These are phyloP conservation scores for Telmatherina bonti DNA, from an alignment of 2,797 vertebrate genomes.

Conservation along the genomic window DNA sequence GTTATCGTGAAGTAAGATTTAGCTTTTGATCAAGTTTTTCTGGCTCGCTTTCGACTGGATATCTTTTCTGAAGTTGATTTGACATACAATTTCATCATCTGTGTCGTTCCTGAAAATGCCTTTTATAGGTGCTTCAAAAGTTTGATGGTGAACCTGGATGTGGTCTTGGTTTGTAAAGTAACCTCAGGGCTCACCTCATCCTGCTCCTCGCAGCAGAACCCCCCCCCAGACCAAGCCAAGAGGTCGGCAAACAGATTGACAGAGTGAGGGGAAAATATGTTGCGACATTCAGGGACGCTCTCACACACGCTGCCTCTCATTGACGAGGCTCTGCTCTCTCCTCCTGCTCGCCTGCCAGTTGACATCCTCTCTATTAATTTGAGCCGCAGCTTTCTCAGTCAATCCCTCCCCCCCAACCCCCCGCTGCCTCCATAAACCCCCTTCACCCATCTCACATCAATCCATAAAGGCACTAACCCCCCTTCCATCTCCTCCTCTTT, in stretches of 20 bases:
- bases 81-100: background rate
- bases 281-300: slow-evolving; percentile 62
- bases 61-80: background rate
- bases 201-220: slow-evolving; percentile 26
- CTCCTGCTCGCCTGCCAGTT: slow-evolving; percentile 77
- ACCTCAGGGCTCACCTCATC: slow-evolving; percentile 31
- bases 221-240: slow-evolving; percentile 36
- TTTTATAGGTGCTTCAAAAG: background rate
- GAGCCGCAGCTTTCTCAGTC: slow-evolving; percentile 70
- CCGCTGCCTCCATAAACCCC: slow-evolving; percentile 56
- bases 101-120: background rate
- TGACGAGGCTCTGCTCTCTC: slow-evolving; percentile 69
- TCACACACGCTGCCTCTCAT: slow-evolving; percentile 62
- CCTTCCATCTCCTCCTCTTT: slow-evolving; percentile 12
- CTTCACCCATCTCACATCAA: slow-evolving; percentile 70
- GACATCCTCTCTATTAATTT: slow-evolving; percentile 80
- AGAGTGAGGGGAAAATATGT: slow-evolving; percentile 71
- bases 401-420: slow-evolving; percentile 44
- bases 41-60: background rate
- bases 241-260: slow-evolving; percentile 71
- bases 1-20: background rate
- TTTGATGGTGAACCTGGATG: slow-evolving; percentile 16
- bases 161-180: slow-evolving; percentile 37
- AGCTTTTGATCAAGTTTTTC: background rate
- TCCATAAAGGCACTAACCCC: slow-evolving; percentile 57